Base-by-base conservation (phyloP, 2,797 vertebrate species). In the Chiroxiphia lanceolata region DNA sequence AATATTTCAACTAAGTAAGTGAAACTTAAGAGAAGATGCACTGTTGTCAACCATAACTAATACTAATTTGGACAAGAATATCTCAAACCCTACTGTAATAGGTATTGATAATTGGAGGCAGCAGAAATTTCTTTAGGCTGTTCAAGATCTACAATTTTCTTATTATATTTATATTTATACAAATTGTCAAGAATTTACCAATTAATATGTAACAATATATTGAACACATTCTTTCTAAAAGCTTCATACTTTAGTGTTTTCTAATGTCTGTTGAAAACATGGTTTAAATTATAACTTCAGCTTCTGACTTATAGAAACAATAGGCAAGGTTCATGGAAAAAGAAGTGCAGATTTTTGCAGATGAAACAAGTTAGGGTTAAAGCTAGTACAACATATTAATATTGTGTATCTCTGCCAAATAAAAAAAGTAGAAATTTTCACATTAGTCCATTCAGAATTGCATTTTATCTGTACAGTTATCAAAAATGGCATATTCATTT, bases 1-100 rank as follows among this genome's bases (percentile, higher is more conserved):
- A 83, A 96, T 95, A 85, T 61, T 89, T 93, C 61, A 92, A 80
- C 51, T 91, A 72, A 95, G 36, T 90, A 72, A 95, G 38, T 86
- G 83, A 89, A 88, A 93, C 31, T 63, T 94, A 71, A 76, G 81
- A 96, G 65, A 64, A 83, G 83, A 94, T 78, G 29, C n/a, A 90
- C 45, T 61, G 44, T 87, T 89, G 74, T 82, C 82, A 96, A 64
- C 29, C 29, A 61, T 50, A 91, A 94, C 78, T 65, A 96, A 96
- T 69, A 80, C 23, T 81, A 92, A 31, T 53, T 92, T 92, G 79
- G 83, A 91, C 53, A 71, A 90, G 45, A 94, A 29, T 87, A 89
- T 64, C 88, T 95, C 68, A 93, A 90, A 68, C 22, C 5, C 18
- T 85, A 40, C 20, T 78, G 36, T 77, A 87, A 56, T 33, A 71